These are phyloP conservation scores for Myoxocephalus aenaeus DNA, from an alignment of 2,797 vertebrate species.

Conservation along the genomic window DNA sequence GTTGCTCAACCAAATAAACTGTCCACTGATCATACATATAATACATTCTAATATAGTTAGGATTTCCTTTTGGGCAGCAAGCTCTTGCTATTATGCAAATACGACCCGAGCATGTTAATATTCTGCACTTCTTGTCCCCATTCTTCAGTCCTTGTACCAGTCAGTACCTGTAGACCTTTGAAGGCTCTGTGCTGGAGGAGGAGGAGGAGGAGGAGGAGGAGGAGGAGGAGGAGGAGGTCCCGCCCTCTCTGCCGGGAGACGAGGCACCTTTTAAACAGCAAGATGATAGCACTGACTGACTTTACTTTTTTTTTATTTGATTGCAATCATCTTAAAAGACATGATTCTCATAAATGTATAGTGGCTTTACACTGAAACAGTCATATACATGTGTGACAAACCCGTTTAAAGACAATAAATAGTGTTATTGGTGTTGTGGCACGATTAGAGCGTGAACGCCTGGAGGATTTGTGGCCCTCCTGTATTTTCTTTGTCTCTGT, in stretches of 20 bases:
- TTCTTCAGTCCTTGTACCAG: slow-evolving; percentile 17
- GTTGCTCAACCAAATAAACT: slow-evolving; percentile 26
- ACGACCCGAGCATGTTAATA: too few relatives aligned
- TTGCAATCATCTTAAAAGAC: neutral
- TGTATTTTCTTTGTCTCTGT: neutral
- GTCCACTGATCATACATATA: slow-evolving; percentile 3
- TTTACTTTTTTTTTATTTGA: too few relatives aligned
- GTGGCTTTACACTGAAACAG: neutral
- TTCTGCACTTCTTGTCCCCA: too few relatives aligned
- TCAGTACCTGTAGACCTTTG: slow-evolving; percentile 14
- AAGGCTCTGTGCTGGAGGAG: neutral
- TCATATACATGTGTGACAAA: neutral
- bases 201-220: slow-evolving; percentile 6
- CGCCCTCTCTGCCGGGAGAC: slow-evolving; percentile 9
- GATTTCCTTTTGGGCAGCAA: neutral
- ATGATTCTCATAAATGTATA: neutral
- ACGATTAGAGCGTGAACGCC: slow-evolving; percentile 18
- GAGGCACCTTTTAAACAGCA: slow-evolving; percentile 23
- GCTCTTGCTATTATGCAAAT: too few relatives aligned
- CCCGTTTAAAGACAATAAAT: neutral
- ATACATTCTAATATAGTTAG: slow-evolving; percentile 5
- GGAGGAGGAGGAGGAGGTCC: slow-evolving; percentile 20
- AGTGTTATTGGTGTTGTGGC: neutral
- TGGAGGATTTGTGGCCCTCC: slow-evolving; percentile 1
- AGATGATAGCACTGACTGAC: slow-evolving; percentile 17